A percentile compares a stretch with the other conserved stretches of the same genome.
These are phyloP conservation scores for Sipha flava DNA, from an alignment of 1,140 invertebrate genomes.

Conservation along the genomic window DNA sequence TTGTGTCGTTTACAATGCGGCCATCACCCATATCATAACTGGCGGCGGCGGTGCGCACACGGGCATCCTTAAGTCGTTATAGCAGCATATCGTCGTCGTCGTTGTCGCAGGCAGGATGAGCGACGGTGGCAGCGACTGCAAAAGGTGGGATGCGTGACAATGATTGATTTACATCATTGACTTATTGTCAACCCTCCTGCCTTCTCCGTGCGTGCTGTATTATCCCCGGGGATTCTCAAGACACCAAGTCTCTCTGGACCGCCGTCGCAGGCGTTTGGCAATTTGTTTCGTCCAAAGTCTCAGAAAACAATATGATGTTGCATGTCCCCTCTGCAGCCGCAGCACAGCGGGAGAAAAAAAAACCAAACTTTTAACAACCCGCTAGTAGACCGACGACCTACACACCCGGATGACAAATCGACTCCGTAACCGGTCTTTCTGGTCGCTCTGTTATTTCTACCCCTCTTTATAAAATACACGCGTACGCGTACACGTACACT, in stretches of 20 bases:
- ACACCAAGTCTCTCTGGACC: background rate
- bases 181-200: no score
- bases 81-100: no score
- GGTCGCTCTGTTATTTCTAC: background rate
- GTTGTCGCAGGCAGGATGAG: no score
- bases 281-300: conserved; percentile 10
- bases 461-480: background rate
- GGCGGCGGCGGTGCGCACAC: no score
- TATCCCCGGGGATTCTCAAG: background rate
- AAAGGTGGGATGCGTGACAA: background rate
- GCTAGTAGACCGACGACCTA: background rate
- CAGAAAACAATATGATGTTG: conserved; percentile 14
- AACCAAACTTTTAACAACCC: conserved; percentile 25
- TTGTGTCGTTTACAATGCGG: no score
- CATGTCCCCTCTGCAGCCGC: background rate
- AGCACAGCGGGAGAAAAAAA: background rate
- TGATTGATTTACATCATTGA: conserved; percentile 25
- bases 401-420: conserved; percentile 8
- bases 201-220: background rate
- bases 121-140: background rate
- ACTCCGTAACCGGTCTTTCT: background rate
- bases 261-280: background rate
- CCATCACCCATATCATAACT: no score
- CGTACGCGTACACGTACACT: no score
- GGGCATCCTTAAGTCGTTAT: no score